phyloP scores from a whole-genome alignment of 2,797 vertebrate genomes.

The Eleutherodactylus coqui region DNA sequence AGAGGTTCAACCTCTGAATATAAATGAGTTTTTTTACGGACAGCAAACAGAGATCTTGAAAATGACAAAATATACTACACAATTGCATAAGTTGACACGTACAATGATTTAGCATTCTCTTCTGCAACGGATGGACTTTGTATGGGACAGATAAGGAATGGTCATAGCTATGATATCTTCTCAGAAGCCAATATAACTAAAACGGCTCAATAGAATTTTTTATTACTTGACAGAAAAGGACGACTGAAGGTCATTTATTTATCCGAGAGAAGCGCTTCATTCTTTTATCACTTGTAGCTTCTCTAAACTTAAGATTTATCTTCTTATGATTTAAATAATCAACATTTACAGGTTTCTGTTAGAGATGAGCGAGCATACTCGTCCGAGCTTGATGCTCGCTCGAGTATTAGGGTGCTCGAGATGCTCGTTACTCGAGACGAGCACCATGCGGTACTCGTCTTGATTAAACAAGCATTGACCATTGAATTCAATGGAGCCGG shows the following conservation, averaged over 20 bases:
- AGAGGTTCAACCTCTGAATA: too few species aligned
- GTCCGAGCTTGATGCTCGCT: too few species aligned
- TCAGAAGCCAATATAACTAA: not conserved
- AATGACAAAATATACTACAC: not conserved
- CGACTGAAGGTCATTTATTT: not conserved
- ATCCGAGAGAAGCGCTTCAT: not conserved
- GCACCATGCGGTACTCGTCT: too few species aligned
- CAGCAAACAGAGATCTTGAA: not conserved
- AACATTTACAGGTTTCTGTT: not conserved
- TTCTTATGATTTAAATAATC: not conserved
- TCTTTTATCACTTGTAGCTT: not conserved
- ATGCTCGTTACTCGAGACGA: too few species aligned
- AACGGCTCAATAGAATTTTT: not conserved
- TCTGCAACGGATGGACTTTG: not conserved
- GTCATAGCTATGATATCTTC: conserved; percentile 3
- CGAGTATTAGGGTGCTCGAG: too few species aligned
- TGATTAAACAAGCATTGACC: too few species aligned
- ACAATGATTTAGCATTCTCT: not conserved
- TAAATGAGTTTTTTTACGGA: not conserved
- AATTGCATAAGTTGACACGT: not conserved
- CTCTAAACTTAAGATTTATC: not conserved
- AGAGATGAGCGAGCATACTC: too few species aligned
- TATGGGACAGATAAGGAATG: not conserved
- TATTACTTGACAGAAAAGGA: not conserved
- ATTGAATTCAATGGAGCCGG: too few species aligned